Percentiles rank a stretch among this genome's conserved stretches.
Evolutionary conservation across 64 coral and sea anemone species (phyloP).

Genomic region (Dendronephthya gigantea): DNA sequence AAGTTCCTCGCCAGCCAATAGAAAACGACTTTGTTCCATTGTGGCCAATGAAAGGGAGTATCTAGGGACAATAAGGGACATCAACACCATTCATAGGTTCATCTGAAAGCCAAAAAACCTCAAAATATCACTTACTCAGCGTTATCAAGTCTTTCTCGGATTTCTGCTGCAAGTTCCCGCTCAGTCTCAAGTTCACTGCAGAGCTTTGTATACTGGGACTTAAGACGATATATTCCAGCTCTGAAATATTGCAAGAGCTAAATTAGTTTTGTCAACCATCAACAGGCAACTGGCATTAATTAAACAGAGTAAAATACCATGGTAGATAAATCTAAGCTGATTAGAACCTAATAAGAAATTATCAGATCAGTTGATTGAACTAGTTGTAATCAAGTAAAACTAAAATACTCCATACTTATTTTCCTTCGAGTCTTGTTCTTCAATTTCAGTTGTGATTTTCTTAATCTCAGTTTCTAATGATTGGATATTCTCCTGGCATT

Average conservation of each 20-base stretch:
- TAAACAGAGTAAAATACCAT: no score
- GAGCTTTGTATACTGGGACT: background rate
- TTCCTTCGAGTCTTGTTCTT: constrained; percentile 55
- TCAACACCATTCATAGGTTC: no score
- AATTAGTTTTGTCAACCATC: no score
- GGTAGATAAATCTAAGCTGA: no score
- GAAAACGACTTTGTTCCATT: constrained; percentile 83
- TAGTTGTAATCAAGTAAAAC: background rate
- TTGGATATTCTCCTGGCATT: constrained; percentile 52
- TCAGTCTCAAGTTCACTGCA: background rate
- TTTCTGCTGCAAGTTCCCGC: background rate
- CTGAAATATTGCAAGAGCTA: background rate
- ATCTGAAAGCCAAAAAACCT: no score
- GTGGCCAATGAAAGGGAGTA: constrained; percentile 89
- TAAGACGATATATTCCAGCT: background rate
- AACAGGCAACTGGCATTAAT: no score
- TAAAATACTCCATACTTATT: constrained; percentile 3
- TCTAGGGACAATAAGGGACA: constrained; percentile 19
- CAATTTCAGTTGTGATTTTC: background rate
- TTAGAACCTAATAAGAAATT: no score
- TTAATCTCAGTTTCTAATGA: background rate
- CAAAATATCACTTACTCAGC: background rate
- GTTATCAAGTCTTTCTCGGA: background rate
- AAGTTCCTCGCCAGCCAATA: constrained; percentile 80
- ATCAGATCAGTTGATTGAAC: no score